Conservation (phyloP, 2,113 vertebrate species). For the Anhinga anhinga region DNA sequence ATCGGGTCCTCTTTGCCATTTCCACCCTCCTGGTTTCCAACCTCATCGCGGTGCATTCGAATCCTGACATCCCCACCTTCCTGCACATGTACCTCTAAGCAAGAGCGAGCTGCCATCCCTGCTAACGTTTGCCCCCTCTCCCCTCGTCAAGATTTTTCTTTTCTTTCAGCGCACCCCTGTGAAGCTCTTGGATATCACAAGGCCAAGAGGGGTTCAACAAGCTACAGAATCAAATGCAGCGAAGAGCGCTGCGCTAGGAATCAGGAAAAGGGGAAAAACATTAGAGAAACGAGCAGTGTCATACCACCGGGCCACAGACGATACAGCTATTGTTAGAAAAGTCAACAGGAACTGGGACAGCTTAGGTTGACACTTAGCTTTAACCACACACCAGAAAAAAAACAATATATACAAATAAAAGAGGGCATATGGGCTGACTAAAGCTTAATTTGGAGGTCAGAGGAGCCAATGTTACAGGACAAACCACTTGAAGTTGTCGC, state of each 20-base stretch:
- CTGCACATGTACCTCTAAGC: fast-evolving
- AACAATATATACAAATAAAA: background rate
- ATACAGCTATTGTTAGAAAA: background rate
- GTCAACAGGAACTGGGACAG: background rate
- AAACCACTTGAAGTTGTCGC: fast-evolving
- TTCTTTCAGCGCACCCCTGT: background rate
- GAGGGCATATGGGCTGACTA: background rate
- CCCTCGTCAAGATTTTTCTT: fast-evolving
- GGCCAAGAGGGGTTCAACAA: background rate
- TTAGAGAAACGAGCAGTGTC: background rate
- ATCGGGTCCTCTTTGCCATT: background rate
- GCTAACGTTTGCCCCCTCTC: too few species aligned
- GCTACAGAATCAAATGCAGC: fast-evolving
- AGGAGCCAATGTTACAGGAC: background rate
- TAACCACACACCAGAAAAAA: background rate
- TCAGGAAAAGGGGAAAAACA: too few species aligned
- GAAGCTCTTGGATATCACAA: background rate
- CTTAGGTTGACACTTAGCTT: background rate
- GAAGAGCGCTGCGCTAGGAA: background rate
- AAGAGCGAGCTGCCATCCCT: background rate
- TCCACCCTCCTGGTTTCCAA: background rate
- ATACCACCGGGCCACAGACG: fast-evolving
- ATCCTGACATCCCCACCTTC: background rate
- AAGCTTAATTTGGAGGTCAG: background rate
- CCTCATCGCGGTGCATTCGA: background rate